Evolutionary conservation across 2,888 invertebrate genomes (phyloP).

Genomic region (Metopia argyrocephala): DNA sequence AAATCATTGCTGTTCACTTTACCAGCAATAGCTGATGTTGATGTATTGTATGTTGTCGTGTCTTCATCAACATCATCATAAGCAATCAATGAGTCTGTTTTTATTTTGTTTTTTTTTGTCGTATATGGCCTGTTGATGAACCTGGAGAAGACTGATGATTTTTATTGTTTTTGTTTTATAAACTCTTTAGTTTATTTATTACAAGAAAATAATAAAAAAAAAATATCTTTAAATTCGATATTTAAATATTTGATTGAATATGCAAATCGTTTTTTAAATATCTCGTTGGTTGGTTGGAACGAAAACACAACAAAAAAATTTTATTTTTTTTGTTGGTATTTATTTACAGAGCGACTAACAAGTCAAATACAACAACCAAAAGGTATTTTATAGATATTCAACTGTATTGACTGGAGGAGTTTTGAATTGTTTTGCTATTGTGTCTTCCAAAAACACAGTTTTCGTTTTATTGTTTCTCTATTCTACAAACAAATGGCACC

Average conservation of each 20-base stretch:
- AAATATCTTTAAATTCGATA: slow-evolving; percentile 48
- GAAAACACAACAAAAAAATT: slow-evolving; percentile 27
- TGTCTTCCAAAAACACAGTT: background rate
- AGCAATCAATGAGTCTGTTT: background rate
- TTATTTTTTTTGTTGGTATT: slow-evolving; percentile 19
- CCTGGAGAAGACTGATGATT: background rate
- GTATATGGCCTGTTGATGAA: background rate
- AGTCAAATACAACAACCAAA: background rate
- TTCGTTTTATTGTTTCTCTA: slow-evolving; percentile 1
- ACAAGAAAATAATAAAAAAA: slow-evolving; percentile 51
- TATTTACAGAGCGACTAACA: background rate
- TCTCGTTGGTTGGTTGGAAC: background rate
- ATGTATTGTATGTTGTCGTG: background rate
- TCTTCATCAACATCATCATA: background rate
- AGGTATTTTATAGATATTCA: background rate
- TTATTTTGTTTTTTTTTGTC: background rate
- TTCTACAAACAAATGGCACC: slow-evolving; percentile 63
- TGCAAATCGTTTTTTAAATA: slow-evolving; percentile 59
- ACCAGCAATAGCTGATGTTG: background rate
- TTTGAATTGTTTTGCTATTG: background rate
- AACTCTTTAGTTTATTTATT: slow-evolving; percentile 46
- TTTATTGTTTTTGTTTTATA: slow-evolving; percentile 29
- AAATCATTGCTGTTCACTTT: background rate
- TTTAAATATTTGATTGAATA: slow-evolving; percentile 57
- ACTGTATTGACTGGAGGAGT: background rate